phyloP scores from a whole-genome alignment of 2,797 vertebrate genomes.

The Melanotaenia boesemani region DNA sequence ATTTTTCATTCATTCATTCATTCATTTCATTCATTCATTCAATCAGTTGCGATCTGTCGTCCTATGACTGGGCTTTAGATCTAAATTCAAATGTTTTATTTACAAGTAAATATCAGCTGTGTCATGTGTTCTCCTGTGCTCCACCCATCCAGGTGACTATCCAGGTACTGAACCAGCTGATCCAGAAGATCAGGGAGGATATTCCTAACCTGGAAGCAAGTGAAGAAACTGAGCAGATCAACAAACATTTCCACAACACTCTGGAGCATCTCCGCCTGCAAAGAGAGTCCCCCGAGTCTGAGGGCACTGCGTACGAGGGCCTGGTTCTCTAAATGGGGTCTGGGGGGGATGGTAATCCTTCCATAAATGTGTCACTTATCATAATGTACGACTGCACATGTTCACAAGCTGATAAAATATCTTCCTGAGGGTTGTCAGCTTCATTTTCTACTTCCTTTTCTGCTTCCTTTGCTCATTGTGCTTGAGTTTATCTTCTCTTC shows the following conservation, averaged over 20 bases:
- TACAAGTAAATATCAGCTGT: no score
- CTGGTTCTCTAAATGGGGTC: slow-evolving; percentile 87
- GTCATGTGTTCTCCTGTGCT: not conserved
- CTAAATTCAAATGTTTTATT: no score
- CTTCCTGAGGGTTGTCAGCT: slow-evolving; percentile 15
- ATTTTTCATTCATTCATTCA: no score
- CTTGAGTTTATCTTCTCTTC: not conserved
- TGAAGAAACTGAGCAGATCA: slow-evolving; percentile 99
- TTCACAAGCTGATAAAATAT: slow-evolving; percentile 45
- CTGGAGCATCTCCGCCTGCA: slow-evolving; percentile 97
- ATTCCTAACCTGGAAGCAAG: slow-evolving; percentile 96
- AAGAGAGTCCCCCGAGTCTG: slow-evolving; percentile 93
- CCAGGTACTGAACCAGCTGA: slow-evolving; percentile 98
- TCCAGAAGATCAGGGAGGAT: slow-evolving; percentile 99
- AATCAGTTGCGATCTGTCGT: no score
- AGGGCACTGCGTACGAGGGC: slow-evolving; percentile 96
- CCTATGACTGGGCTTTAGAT: no score
- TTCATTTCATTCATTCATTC: no score
- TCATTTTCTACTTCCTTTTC: no score
- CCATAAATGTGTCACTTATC: slow-evolving; percentile 48
- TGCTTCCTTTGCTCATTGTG: not conserved
- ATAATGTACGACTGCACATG: slow-evolving; percentile 42
- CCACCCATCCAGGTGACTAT: slow-evolving; percentile 90
- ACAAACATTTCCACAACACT: slow-evolving; percentile 99
- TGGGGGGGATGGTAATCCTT: slow-evolving; percentile 9